Base-by-base conservation (phyloP, 1,140 invertebrate genomes). In the Cydia pomonella region DNA sequence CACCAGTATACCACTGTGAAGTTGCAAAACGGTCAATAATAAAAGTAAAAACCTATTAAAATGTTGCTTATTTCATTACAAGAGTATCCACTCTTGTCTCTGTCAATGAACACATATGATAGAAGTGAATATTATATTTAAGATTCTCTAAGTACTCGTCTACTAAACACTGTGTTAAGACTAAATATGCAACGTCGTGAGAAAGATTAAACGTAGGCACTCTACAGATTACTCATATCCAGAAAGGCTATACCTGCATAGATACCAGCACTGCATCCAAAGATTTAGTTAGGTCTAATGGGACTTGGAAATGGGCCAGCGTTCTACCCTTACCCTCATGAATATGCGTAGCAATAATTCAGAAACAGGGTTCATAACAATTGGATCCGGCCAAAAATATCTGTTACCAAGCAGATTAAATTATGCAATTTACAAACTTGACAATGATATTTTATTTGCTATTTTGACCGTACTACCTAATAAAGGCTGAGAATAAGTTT, bases 241-340 rank as follows among this genome's bases (percentile, higher is more conserved):
- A 23, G 21, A 23, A n/a, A 50, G 16, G 21, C 18, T 2, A 59
- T 59, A 59, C 18, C 53, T 59, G n/a, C 53, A 59, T 23, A 59
- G 21, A 59, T 23, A 59, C 50, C 21, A 59, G 21, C 53, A 23
- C 12, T 59, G 53, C 53, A 59, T 59, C 53, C 53, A 23, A 59
- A n/a, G 53, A 23, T 23, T 59, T 59, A 23, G 53, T 59, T 59
- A 59, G 53, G 53, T 21, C 47, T 59, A 59, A 59, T 59, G 53
- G 53, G 53, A 59, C 10, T 59, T 59, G 53, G 53, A 59, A 59
- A 59, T 23, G 53, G 53, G 53, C 53, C 53, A 59, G 53, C 21
- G 53, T 23, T 23, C 16, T 23, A 9, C 53, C 53, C 53, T 23
- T 12, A 13, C 53, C 7, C 53, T 59, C 53, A 59, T 59, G 53